Evolutionary conservation across 2,113 vertebrate genomes (phyloP).

Genomic region (Dicrurus megarhynchus): DNA sequence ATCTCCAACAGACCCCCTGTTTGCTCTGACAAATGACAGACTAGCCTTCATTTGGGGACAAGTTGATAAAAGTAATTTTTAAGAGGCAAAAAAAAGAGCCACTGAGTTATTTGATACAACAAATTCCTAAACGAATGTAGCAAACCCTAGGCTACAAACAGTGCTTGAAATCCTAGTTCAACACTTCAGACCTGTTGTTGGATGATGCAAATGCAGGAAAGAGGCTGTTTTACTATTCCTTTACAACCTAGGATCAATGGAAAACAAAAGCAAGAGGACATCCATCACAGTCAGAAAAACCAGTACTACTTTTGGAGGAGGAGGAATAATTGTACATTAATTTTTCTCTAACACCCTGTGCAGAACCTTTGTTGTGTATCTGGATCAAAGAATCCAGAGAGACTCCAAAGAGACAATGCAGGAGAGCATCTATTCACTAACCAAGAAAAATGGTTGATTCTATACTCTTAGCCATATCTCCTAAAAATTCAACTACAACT

Average conservation of each 20-base stretch:
- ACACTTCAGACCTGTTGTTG: not conserved
- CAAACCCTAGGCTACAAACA: not conserved
- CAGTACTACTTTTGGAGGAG: not conserved
- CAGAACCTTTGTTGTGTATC: not conserved
- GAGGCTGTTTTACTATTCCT: not conserved
- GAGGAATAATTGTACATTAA: not conserved
- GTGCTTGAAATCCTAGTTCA: not conserved
- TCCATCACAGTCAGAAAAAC: conserved; percentile 4
- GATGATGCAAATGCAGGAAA: not conserved
- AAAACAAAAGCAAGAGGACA: not conserved
- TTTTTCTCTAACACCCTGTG: not conserved
- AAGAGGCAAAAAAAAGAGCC: not conserved
- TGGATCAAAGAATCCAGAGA: not conserved
- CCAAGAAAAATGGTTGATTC: not conserved
- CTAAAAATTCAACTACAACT: not conserved
- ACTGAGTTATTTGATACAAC: not conserved
- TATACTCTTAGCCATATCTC: not conserved
- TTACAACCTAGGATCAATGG: not conserved
- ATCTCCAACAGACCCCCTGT: not conserved
- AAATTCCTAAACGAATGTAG: not conserved
- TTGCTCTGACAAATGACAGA: conserved; percentile 47
- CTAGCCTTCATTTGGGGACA: not conserved
- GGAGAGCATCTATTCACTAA: not conserved
- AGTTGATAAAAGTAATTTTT: conserved; percentile 47
- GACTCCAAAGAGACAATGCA: fast-evolving